These are phyloP conservation scores for Lamellibrachia satsuma DNA, from an alignment of 2,888 invertebrate species.

Conservation along the genomic window DNA sequence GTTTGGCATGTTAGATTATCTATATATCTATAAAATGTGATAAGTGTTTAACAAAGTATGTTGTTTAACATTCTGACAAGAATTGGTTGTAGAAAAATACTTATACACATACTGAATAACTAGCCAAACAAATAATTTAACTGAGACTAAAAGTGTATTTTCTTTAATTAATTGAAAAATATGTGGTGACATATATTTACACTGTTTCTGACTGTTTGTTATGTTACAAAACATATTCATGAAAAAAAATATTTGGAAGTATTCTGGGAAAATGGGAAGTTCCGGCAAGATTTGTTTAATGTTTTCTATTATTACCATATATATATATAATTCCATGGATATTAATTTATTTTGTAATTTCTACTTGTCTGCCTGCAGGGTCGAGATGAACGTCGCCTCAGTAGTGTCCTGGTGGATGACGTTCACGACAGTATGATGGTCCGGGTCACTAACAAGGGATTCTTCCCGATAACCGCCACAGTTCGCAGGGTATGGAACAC, in stretches of 20 bases:
- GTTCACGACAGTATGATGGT: constrained; percentile 58
- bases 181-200: background rate
- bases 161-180: too few relatives aligned
- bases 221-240: background rate
- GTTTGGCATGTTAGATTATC: too few relatives aligned
- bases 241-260: background rate
- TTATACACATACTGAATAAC: too few relatives aligned
- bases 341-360: background rate
- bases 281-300: background rate
- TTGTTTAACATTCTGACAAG: too few relatives aligned
- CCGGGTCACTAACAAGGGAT: constrained; percentile 59
- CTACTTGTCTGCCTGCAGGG: background rate
- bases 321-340: background rate
- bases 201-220: background rate
- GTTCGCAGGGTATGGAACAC: constrained; percentile 53
- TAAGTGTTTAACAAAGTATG: too few relatives aligned
- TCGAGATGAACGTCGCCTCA: constrained; percentile 48
- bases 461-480: constrained; percentile 59
- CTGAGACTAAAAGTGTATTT: too few relatives aligned
- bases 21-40: too few relatives aligned
- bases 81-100: too few relatives aligned
- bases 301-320: background rate
- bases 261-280: background rate
- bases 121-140: too few relatives aligned
- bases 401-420: constrained; percentile 63